Base-by-base conservation (phyloP, 2,888 invertebrate genomes). In the Onthophagus sagittarius region DNA sequence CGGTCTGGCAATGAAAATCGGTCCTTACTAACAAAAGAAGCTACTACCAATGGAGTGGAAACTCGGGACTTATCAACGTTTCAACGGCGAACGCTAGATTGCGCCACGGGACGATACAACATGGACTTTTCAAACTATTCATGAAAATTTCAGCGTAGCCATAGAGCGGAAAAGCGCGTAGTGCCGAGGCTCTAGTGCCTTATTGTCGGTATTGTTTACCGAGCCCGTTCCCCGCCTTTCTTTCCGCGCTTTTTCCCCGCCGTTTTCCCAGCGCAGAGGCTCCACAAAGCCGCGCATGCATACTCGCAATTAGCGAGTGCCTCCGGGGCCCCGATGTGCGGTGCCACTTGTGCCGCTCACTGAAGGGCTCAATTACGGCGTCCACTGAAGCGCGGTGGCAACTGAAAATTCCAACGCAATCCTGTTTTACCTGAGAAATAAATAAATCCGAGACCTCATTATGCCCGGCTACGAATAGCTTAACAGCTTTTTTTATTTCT, bases 401-500 rank as follows among this genome's bases (percentile, higher is more conserved):
- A 72, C 74, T 72, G 71, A 75, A 74, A 74, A 73, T 65, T 62
- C n/a, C 71, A 71, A 75, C 73, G 73, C 39, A 75, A 73, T 74
- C 67, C 65, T 72, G 72, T 72, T 62, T 67, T 63, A 70, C 73
- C 62, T 39, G 53, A 69, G 15, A 74, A 62, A 69, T 74, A 74
- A 69, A 74, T 74, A 74, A 74, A 72, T 74, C 72, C 71, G 71
- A 75, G 75, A 71, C 74, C 76, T 77, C 77, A 75, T 77, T 77
- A 77, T 75, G 67, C 67, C 72, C 74, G 65, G 65, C 75, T 72
- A 73, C 75, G 73, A 73, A 74, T 74, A 72, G 72, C 75, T 73
- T 72, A 71, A 65, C 72, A 72, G 73, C n/a, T 75, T 75, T 72
- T 75, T 76, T 67, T 67, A 67, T 67, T 67, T 67, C 9, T 67